Evolutionary conservation across 2,888 invertebrate species (phyloP), one percentile per base, ranked within the genome.

Genomic region (Mesopsocus fuscifrons): DNA sequence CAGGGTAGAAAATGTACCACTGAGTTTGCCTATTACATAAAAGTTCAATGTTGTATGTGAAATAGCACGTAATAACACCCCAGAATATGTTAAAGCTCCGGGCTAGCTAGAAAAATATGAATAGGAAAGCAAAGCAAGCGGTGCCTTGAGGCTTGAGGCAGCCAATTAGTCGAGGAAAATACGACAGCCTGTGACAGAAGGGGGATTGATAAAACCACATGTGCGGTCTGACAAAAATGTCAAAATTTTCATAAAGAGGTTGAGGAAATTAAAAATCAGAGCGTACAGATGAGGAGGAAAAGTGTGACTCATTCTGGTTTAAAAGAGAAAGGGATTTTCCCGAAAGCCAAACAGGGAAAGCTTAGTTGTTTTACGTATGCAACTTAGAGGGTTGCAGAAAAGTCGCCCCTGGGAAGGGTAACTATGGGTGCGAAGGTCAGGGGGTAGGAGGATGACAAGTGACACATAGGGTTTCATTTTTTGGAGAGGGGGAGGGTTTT

Each of bases 181-280:
- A n/a, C n/a, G n/a, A n/a, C n/a, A n/a, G n/a, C n/a, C n/a, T n/a
- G n/a, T n/a, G n/a, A n/a, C n/a, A n/a, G n/a, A n/a, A n/a, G n/a
- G n/a, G n/a, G n/a, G n/a, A n/a, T n/a, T n/a, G n/a, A n/a, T n/a
- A 26, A 26, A 26, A 26, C 26, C 26, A 26, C 38, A 38, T 38
- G 38, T 38, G 38, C 20, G 38, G 20, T 21, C 9, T n/a, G 38
- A 38, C 17, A 38, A 38, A 38, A 38, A 15, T 38, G 38, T 38
- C 38, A 38, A 18, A 38, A 38, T 38, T 38, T 38, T 38, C 38
- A 38, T 38, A 38, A 38, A 38, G 38, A 38, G 38, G n/a, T 20
- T 13, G 38, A 18, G 38, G 20, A 38, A 38, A 38, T 38, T 38
- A 38, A 38, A 38, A 38, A 38, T 21, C 20, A 20, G 21, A n/a